Evolutionary conservation across 1,140 invertebrate genomes (phyloP), one percentile per base, ranked within the genome.

Genomic region (Trichonephila clavata): DNA sequence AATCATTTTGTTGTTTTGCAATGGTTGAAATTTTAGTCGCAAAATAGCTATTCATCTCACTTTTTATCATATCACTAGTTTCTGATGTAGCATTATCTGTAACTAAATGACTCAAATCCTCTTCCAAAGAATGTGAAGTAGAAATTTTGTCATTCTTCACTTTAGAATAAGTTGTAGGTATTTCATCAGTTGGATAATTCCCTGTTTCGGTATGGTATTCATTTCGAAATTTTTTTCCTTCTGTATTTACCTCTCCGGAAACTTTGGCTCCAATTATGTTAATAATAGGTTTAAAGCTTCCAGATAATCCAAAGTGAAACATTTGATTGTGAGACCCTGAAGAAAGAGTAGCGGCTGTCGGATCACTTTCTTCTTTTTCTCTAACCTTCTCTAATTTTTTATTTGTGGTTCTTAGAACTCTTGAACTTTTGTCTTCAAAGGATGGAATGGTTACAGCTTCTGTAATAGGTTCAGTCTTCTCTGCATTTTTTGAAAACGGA

Each of bases 201-300:
- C 39, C 16, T 16, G 32, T 77, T 77, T 39, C 27, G 27, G 16
- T 39, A 16, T 39, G 71, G 27, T 77, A 32, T 8, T 77, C 27
- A 16, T 39, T 39, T 32, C 32, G 4, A 77, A 32, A 20, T 18
- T 39, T 77, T 8, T 77, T 20, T 20, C 32, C 13, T 0, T 18
- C 32, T 4, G 1, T 32, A 77, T 77, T 39, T 77, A 39, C 27
- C 7, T 77, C 71, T 39, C 27, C 16, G 5, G 71, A 27, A 77
- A 77, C 2, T 39, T 77, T 27, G 27, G 14, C 27, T 18, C 14
- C 2, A 16, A 77, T 77, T 39, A 77, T 27, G 14, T 77, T 77
- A 32, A 77, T 77, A 32, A 77, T 27, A 16, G 71, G 71, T 39
- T 77, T 77, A 39, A 77, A 77, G 32, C 32, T 77, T 77, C 71